These are phyloP conservation scores for Semnopithecus entellus DNA, from an alignment of 2,113 vertebrate species.

Conservation along the genomic window DNA sequence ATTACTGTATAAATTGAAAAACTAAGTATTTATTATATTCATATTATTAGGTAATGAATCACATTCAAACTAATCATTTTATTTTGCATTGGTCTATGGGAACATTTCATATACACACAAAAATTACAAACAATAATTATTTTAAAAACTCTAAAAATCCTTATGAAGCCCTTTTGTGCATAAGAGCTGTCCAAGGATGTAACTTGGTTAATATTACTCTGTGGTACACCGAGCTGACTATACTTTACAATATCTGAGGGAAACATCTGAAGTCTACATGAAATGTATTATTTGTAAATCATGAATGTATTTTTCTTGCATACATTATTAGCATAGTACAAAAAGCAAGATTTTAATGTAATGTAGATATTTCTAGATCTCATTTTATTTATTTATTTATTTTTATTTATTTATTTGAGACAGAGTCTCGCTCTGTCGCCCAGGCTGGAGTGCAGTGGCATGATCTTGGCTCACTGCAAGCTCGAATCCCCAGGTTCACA, in stretches of 20 bases:
- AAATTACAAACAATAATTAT: not conserved
- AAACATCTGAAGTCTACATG: not conserved
- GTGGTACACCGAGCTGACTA: not conserved
- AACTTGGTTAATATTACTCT: not conserved
- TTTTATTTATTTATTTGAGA: too few relatives aligned
- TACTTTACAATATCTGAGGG: not conserved
- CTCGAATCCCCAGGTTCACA: too few relatives aligned
- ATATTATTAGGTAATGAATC: not conserved
- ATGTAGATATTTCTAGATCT: not conserved
- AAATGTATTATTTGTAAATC: not conserved
- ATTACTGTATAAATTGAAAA: not conserved
- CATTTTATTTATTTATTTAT: too few relatives aligned
- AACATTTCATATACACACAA: not conserved
- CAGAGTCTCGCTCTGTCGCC: too few relatives aligned
- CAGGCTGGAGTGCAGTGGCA: too few relatives aligned
- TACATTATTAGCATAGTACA: not conserved
- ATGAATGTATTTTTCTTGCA: not conserved
- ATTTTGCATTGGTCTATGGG: not conserved
- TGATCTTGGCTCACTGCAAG: too few relatives aligned
- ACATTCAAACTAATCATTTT: not conserved
- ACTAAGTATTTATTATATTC: not conserved
- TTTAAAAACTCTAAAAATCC: not conserved
- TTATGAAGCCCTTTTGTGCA: not conserved
- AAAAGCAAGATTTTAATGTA: not conserved
- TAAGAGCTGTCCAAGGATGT: not conserved